These are phyloP conservation scores for Semicossyphus pulcher DNA, from an alignment of 2,113 vertebrate species.

Conservation along the genomic window DNA sequence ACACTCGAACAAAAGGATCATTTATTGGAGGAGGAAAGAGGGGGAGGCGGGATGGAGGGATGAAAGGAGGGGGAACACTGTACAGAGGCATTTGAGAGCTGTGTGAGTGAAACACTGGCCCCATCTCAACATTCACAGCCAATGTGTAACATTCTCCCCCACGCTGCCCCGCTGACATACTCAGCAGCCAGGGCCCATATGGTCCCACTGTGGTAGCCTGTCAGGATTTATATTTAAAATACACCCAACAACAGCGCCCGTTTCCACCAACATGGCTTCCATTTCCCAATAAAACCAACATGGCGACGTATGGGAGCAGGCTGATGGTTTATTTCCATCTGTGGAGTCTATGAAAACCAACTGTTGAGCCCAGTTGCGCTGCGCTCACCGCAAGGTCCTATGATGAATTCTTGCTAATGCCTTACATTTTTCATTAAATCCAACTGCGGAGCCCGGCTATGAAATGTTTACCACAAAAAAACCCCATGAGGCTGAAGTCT, in stretches of 20 bases:
- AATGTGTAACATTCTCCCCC: slow-evolving; percentile 77
- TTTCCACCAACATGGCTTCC: slow-evolving; percentile 8
- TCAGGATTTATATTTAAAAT: slow-evolving; percentile 33
- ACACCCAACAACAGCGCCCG: slow-evolving; percentile 11
- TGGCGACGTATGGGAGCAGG: slow-evolving; percentile 20
- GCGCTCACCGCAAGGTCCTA: slow-evolving; percentile 37
- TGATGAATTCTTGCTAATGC: slow-evolving; percentile 59
- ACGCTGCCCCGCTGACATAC: slow-evolving; percentile 55
- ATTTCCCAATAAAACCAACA: slow-evolving; percentile 47
- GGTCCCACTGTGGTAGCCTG: slow-evolving; percentile 51
- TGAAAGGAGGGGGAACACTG: slow-evolving; percentile 72
- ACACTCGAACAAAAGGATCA: slow-evolving; percentile 80
- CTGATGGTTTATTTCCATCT: slow-evolving; percentile 47
- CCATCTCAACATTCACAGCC: slow-evolving; percentile 84
- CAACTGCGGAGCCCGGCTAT: slow-evolving; percentile 38
- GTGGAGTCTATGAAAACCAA: slow-evolving; percentile 46
- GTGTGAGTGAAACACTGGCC: slow-evolving; percentile 77
- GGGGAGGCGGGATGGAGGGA: slow-evolving; percentile 57
- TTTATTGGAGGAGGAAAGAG: slow-evolving; percentile 80
- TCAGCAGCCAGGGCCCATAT: slow-evolving; percentile 60
- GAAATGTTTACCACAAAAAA: slow-evolving; percentile 47
- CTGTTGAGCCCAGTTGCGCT: slow-evolving; percentile 24
- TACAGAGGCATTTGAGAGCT: slow-evolving; percentile 76
- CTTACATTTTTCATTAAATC: slow-evolving; percentile 63
- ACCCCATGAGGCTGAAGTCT: slow-evolving; percentile 43